Percentiles rank a stretch among this genome's conserved stretches.
Conservation (phyloP, 2,888 invertebrate species). For the Rosalia funebris region DNA sequence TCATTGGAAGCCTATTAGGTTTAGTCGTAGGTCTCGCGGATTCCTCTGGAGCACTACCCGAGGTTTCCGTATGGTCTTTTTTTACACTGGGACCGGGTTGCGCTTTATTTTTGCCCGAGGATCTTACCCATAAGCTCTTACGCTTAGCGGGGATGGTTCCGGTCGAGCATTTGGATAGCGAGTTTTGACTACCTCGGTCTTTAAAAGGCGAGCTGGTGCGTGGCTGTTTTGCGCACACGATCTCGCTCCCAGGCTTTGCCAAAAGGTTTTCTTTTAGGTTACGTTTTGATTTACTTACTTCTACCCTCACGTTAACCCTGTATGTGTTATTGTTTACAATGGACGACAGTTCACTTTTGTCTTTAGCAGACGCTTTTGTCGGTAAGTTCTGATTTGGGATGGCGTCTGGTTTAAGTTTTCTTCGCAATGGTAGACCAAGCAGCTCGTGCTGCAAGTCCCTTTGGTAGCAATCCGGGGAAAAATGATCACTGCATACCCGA, state of each 20-base stretch:
- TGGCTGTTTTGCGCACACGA: neutral
- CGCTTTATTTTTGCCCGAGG: neutral
- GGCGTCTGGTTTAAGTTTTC: slow-evolving; percentile 64
- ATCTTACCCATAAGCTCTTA: neutral
- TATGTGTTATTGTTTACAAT: slow-evolving; percentile 27
- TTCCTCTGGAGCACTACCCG: neutral
- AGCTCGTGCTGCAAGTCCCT: slow-evolving; percentile 68
- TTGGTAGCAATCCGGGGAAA: slow-evolving; percentile 66
- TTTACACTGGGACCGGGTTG: neutral
- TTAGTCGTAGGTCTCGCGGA: neutral
- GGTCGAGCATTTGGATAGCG: neutral
- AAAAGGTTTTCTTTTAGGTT: slow-evolving; percentile 2
- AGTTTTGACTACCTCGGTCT: neutral
- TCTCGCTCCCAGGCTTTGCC: neutral
- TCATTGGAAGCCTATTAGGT: slow-evolving; percentile 48
- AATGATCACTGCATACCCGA: slow-evolving; percentile 67
- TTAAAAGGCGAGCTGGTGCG: neutral
- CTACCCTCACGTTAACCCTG: no score
- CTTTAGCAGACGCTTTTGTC: slow-evolving; percentile 19
- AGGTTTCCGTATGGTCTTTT: neutral
- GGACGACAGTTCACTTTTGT: slow-evolving; percentile 23
- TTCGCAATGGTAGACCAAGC: slow-evolving; percentile 66
- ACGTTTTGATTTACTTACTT: neutral
- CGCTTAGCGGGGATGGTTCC: neutral
- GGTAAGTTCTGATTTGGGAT: slow-evolving; percentile 60